phyloP scores from a whole-genome alignment of 1,140 invertebrate species.

The Drosophila willistoni region DNA sequence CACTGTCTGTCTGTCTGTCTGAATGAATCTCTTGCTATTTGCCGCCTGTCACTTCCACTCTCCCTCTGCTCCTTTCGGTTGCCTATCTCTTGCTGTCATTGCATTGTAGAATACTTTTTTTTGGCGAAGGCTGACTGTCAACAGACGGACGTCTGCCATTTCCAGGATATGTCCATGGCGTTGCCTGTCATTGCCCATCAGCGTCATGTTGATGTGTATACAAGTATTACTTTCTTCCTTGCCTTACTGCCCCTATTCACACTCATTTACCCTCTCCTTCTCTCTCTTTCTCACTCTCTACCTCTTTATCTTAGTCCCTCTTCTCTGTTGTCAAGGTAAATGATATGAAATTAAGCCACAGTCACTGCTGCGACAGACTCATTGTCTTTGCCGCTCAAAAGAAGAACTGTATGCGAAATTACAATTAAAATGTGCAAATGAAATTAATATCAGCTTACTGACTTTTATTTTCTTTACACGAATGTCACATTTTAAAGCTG shows the following conservation, averaged over 20 bases:
- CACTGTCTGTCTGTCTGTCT: slow-evolving; percentile 39
- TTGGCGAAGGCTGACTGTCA: slow-evolving; percentile 61
- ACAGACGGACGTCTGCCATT: slow-evolving; percentile 55
- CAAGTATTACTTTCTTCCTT: not conserved
- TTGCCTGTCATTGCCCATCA: slow-evolving; percentile 70
- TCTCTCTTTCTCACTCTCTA: not conserved
- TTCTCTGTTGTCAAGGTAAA: slow-evolving; percentile 53
- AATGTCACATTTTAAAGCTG: slow-evolving; percentile 49
- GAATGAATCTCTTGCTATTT: slow-evolving; percentile 1
- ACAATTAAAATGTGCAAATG: slow-evolving; percentile 57
- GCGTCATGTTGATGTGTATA: slow-evolving; percentile 27
- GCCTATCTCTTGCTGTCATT: slow-evolving; percentile 8
- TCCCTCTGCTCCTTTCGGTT: not conserved
- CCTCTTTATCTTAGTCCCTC: not conserved
- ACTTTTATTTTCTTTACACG: slow-evolving; percentile 29
- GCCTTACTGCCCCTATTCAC: not conserved
- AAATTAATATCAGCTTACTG: slow-evolving; percentile 67
- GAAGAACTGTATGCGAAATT: slow-evolving; percentile 15
- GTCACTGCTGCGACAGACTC: not conserved
- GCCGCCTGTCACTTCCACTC: not conserved
- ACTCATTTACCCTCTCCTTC: not conserved
- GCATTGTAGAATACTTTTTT: slow-evolving; percentile 24
- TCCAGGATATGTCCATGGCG: slow-evolving; percentile 62
- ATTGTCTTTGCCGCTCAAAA: slow-evolving; percentile 13
- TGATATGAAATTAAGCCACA: slow-evolving; percentile 49